Evolutionary conservation across 2,888 invertebrate species (phyloP), one percentile per base, ranked within the genome.

Genomic region (Allacma fusca): DNA sequence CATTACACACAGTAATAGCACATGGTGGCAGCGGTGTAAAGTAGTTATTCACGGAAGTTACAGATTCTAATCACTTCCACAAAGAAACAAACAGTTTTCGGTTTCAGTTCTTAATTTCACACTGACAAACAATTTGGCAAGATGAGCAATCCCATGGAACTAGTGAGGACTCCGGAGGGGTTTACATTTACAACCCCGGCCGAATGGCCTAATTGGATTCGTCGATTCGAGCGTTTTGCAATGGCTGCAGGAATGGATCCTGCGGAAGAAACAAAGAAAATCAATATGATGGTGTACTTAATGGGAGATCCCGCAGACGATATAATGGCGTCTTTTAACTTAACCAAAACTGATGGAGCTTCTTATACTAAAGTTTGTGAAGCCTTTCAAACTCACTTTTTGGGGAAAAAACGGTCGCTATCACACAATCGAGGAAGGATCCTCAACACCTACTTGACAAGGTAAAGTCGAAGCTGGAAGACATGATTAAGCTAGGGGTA

Each of bases 401-500:
- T 81, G 0, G 59, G 75, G 0, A 68, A 70, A 23, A 70, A 70
- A 85, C 86, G 12, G 85, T 78, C 79, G 81, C 85, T 4, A 74
- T 85, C 19, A 79, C 83, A 13, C 79, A 84, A 16, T 86, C 86
- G 13, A 80, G 86, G 75, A 70, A 85, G 23, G 83, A 86, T 19
- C 83, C 85, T 5, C 70, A 86, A 44, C 85, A 86, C 0, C 67
- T 86, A 23, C 29, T 85, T 59, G 73, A 83, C n/a, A 82, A 84
- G 77, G 80, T 87, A 13, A 85, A 85, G 80, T 34, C 40, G 13
- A 43, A 29, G 26, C 65, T 73, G 73, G 79, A 76, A 24, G 64
- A 75, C 19, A 85, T 85, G 82, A 59, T 86, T 85, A 78, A 85
- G 84, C 80, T 85, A 85, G 79, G 85, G 85, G 77, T 83, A 82